Percentiles rank a stretch among this genome's conserved stretches.
phyloP scores from a whole-genome alignment of 2,888 invertebrate species.

The Steromphala cineraria region DNA sequence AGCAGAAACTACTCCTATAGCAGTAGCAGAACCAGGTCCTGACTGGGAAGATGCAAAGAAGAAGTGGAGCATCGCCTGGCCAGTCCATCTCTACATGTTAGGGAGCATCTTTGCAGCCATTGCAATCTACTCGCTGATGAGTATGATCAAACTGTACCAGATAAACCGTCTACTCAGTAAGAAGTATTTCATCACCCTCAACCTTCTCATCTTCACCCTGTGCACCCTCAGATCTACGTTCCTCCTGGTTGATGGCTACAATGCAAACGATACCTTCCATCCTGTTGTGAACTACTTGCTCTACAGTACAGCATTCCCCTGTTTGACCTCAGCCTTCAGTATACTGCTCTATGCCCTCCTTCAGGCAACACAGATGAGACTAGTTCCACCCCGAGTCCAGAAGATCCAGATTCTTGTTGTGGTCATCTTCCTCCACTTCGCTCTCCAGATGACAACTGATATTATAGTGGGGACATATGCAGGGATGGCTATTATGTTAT shows the following conservation, averaged over 20 bases:
- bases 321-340: slow-evolving; percentile 91
- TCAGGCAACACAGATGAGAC: slow-evolving; percentile 81
- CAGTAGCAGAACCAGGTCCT: slow-evolving; percentile 68
- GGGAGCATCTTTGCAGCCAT: slow-evolving; percentile 89
- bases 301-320: slow-evolving; percentile 89
- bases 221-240: slow-evolving; percentile 87
- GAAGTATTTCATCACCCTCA: slow-evolving; percentile 90
- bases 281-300: slow-evolving; percentile 86
- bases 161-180: slow-evolving; percentile 90
- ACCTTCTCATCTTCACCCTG: slow-evolving; percentile 87
- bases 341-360: slow-evolving; percentile 90
- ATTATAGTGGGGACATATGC: slow-evolving; percentile 76
- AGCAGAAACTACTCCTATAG: slow-evolving; percentile 25
- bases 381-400: slow-evolving; percentile 79
- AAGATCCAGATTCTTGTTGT: slow-evolving; percentile 87
- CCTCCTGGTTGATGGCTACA: slow-evolving; percentile 93
- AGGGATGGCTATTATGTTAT: slow-evolving; percentile 59
- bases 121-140: slow-evolving; percentile 89
- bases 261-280: slow-evolving; percentile 87
- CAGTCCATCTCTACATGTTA: slow-evolving; percentile 91
- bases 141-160: slow-evolving; percentile 89
- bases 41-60: slow-evolving; percentile 67
- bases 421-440: slow-evolving; percentile 86
- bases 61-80: slow-evolving; percentile 86
- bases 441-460: slow-evolving; percentile 88